A percentile compares a stretch with the other conserved stretches of the same genome.
Conservation (phyloP, 2,888 invertebrate species). For the Pollenia amentaria region DNA sequence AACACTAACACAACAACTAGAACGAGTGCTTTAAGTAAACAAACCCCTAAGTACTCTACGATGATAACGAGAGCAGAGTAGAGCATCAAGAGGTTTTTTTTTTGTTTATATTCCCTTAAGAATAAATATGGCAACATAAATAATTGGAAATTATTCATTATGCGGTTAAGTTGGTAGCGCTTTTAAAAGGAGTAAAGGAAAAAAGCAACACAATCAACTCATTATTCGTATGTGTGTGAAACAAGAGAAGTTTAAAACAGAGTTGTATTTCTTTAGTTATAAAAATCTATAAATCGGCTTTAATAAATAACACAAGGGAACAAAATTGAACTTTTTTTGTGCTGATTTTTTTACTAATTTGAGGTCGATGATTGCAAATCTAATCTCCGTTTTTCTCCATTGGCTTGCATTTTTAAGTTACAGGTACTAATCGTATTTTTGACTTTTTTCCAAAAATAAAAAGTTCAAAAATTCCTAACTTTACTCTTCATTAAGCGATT, state of each 20-base stretch:
- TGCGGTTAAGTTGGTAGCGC: constrained; percentile 22
- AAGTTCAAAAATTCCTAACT: too few species aligned
- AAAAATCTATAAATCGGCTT: too few species aligned
- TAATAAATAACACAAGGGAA: too few species aligned
- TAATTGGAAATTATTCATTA: constrained; percentile 51
- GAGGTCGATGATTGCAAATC: too few species aligned
- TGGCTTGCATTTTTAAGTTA: too few species aligned
- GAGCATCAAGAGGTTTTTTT: constrained; percentile 13
- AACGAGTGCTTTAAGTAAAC: constrained; percentile 56
- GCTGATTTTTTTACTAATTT: too few species aligned
- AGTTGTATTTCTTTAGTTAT: neutral
- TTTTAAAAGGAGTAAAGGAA: neutral
- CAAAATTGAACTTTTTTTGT: too few species aligned
- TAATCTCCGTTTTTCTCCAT: too few species aligned
- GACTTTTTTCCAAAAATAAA: too few species aligned
- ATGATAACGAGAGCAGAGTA: constrained; percentile 11
- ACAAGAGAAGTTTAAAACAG: neutral
- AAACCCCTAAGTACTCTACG: constrained; percentile 48
- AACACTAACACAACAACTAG: constrained; percentile 49
- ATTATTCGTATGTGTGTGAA: neutral
- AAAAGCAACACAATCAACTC: neutral
- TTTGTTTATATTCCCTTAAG: constrained; percentile 19
- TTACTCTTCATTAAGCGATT: too few species aligned
- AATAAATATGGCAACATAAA: constrained; percentile 38
- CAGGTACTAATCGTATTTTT: too few species aligned